Conservation (phyloP, 2,797 vertebrate species). For the Sternotherus odoratus region DNA sequence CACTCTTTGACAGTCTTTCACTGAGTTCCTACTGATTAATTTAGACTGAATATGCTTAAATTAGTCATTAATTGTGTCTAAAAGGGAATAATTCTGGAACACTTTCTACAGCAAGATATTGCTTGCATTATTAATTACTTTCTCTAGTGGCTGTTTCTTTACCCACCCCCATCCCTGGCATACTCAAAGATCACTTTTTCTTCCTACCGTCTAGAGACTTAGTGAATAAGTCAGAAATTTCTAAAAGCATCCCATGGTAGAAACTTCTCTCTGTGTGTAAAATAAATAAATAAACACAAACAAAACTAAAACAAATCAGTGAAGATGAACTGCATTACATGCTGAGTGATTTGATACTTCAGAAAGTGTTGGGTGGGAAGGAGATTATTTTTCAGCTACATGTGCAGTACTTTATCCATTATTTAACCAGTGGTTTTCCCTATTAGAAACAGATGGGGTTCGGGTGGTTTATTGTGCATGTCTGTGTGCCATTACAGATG, state of each 20-base stretch:
- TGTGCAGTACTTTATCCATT: not conserved
- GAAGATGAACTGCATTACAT: not conserved
- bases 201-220: not conserved
- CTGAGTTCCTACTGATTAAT: slow-evolving; percentile 65
- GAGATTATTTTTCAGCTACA: not conserved
- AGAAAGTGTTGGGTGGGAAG: not conserved
- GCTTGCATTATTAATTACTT: slow-evolving; percentile 66
- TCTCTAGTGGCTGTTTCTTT: slow-evolving; percentile 20
- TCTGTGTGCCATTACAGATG: not conserved
- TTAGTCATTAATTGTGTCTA: slow-evolving; percentile 66
- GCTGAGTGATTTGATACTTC: not conserved
- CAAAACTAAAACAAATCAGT: not conserved
- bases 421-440: not conserved
- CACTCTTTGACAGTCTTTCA: slow-evolving; percentile 30
- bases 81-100: slow-evolving; percentile 55
- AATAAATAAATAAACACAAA: not conserved
- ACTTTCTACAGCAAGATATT: slow-evolving; percentile 50
- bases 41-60: slow-evolving; percentile 61
- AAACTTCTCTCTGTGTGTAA: not conserved
- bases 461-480: not conserved
- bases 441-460: not conserved
- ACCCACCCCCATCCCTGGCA: not conserved
- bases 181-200: not conserved
- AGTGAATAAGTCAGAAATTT: not conserved
- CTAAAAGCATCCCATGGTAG: slow-evolving; percentile 6